Evolutionary conservation across 2,888 invertebrate species (phyloP), one percentile per base, ranked within the genome.

Genomic region (Sarcophaga subvicina): DNA sequence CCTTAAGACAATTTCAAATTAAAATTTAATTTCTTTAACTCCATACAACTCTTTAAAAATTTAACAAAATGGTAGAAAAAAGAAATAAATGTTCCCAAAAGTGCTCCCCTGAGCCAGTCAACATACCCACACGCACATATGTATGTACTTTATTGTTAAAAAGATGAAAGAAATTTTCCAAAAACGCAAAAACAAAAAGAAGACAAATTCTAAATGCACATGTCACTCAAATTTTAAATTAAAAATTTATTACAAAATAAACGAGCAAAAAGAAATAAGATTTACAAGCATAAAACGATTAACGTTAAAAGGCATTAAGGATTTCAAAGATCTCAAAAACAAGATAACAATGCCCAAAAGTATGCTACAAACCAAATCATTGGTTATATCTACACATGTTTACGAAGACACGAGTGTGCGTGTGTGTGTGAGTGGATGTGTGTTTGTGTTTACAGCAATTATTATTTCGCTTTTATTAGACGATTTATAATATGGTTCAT

Each of bases 141-240:
- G 22, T 22, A 22, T 22, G 22, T 22, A 37, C 37, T 37, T 37
- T 37, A 10, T n/a, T 11, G 17, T 54, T 14, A 25, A 75, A 81
- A 66, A 72, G 72, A 80, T 83, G 76, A 83, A 86, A 83, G 62
- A 60, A 72, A 77, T 20, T 77, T 60, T 80, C 49, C 37, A 79
- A 76, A 82, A 79, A 8, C 2, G 37, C 37, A 37, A 37, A 37
- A 37, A 37, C 37, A 37, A 37, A 37, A 37, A 37, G 8, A 37
- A 37, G 37, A 37, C 2, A 10, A 8, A 37, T 83, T 80, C 67
- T 47, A 77, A 83, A 86, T 86, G 80, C 86, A 80, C 70, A 86
- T 83, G 86, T 71, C 83, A 69, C 64, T 45, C n/a, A 60, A 49
- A 66, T 66, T 72, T 37, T 0, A 85, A 80, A 85, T 85, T 80